A percentile compares a stretch with the other conserved stretches of the same genome.
phyloP scores from a whole-genome alignment of 2,113 vertebrate genomes.

The Colinus virginianus region DNA sequence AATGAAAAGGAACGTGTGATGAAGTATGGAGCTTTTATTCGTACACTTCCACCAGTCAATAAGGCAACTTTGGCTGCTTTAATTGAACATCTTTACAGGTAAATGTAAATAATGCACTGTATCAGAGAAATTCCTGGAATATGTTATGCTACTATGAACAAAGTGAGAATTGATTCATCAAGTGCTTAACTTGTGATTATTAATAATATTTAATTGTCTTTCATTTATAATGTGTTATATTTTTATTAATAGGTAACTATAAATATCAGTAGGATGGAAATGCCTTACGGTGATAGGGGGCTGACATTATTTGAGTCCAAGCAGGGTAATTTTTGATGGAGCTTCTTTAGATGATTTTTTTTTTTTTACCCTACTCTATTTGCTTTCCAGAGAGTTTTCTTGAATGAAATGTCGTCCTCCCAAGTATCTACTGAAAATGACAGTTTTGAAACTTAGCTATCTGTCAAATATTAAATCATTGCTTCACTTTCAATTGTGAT shows the following conservation, averaged over 20 bases:
- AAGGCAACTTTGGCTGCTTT: constrained; percentile 89
- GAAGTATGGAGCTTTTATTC: constrained; percentile 91
- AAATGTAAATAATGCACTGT: constrained; percentile 1
- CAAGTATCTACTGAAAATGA: background rate
- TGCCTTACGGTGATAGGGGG: background rate
- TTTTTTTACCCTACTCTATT: background rate
- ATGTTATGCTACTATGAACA: background rate
- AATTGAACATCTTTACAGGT: constrained; percentile 97
- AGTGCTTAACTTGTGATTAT: background rate
- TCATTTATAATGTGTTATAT: background rate
- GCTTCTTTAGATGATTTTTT: background rate
- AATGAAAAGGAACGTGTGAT: constrained; percentile 85
- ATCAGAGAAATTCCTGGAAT: background rate
- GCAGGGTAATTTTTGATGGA: background rate
- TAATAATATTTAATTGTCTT: background rate
- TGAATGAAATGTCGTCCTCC: background rate
- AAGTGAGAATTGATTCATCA: background rate
- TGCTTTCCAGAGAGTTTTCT: background rate
- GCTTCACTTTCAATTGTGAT: background rate
- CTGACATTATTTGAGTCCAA: background rate
- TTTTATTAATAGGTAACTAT: background rate
- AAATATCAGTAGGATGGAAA: background rate
- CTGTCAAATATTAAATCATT: background rate
- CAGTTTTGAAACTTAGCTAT: background rate
- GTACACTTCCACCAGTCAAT: constrained; percentile 87